Base-by-base conservation (phyloP, 2,113 vertebrate species). In the Cichladusa arquata region DNA sequence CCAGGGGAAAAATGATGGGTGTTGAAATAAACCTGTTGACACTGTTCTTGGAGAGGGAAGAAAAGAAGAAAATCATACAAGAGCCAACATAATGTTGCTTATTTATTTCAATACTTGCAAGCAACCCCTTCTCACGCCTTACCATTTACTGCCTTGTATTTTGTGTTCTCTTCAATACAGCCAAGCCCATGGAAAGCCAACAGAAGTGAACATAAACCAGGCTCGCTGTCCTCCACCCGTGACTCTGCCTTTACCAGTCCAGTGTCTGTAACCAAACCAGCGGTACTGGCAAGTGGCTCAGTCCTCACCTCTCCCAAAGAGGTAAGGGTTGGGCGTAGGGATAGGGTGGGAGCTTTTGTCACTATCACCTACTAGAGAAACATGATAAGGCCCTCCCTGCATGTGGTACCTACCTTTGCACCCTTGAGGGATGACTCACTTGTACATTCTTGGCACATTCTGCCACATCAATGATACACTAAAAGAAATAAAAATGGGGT, bases 191-290 rank as follows among this genome's bases (percentile, higher is more conserved):
- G 99, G 99, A 99, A 99, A 98, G 94, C 99, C 89, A 98, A 98
- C 94, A 98, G 99, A 97, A 98, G 98, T 98, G 99, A 99, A 97
- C 97, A 98, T 70, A 99, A 99, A 98, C 95, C 99, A 95, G 98
- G 98, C 97, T 98, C 99, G 26, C 98, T 99, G 97, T 98, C 99
- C 94, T 98, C 98, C 82, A 98, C 98, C 95, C 98, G 99, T 96
- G 99, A 99, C 97, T 99, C 99, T 93, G 98, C 99, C 97, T 99
- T 99, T 97, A 99, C 99, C 97, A 99, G 99, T 98, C 99, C 99
- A 61, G 96, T 99, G 92, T 99, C 99, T 98, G 98, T 99, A 98
- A 98, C 98, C 98, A 99, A 99, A 98, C 98, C 99, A 97, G 98
- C 98, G 95, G 97, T 98, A 97, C 98, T 99, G 89, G 98, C 98